Percentiles rank a stretch among this genome's conserved stretches.
Conservation (phyloP, 2,888 invertebrate species). For the Elaeidobius kamerunicus region DNA sequence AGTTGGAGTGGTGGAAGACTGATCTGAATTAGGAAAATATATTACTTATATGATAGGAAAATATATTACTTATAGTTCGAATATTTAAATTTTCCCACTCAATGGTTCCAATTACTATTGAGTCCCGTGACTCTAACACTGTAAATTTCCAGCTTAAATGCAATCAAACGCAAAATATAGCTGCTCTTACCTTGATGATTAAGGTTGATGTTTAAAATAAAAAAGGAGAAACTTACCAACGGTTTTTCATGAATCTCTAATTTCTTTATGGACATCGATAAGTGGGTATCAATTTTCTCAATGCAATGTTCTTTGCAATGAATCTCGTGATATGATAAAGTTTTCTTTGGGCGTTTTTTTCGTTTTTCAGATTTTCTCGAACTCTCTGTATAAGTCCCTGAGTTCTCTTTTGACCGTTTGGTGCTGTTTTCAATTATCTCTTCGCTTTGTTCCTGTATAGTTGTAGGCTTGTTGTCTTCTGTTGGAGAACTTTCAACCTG, state of each 20-base stretch:
- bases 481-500: too few species aligned
- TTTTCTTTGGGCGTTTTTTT: constrained; percentile 3
- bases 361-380: constrained; percentile 8
- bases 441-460: too few species aligned
- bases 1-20: constrained; percentile 46
- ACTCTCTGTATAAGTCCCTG: constrained; percentile 1
- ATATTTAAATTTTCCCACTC: too few species aligned
- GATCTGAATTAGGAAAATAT: constrained; percentile 11
- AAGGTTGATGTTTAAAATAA: background rate
- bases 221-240: constrained; percentile 11
- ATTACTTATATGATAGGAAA: too few species aligned
- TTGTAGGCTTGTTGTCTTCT: too few species aligned
- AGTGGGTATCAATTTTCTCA: constrained; percentile 43
- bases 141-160: too few species aligned
- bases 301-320: constrained; percentile 48
- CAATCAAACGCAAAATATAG: too few species aligned
- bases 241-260: constrained; percentile 43
- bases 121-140: too few species aligned
- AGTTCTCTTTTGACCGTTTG: background rate
- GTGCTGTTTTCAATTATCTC: background rate
- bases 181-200: too few species aligned
- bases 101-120: too few species aligned
- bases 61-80: too few species aligned
- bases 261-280: constrained; percentile 43
- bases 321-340: constrained; percentile 31